phyloP scores from a whole-genome alignment of 2,113 vertebrate species.

The Anhinga rufa region DNA sequence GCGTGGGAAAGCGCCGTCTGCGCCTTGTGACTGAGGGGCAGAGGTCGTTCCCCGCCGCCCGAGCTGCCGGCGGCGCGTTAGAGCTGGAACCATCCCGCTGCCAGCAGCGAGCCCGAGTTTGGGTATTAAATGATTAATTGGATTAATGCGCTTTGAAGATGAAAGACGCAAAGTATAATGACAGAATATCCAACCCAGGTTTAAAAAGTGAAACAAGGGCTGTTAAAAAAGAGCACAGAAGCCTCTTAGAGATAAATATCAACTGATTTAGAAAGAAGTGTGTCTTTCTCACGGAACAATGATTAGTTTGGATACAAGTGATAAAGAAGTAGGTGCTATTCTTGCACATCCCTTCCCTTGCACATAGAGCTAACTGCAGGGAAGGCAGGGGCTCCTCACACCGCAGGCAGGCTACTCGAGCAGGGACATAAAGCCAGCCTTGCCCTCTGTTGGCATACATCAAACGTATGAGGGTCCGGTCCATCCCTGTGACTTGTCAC shows the following conservation, averaged over 20 bases:
- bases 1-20: neutral
- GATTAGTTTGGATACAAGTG: neutral
- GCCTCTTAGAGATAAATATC: neutral
- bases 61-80: fast-evolving
- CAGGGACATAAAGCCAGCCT: neutral
- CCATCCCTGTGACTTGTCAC: neutral
- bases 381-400: neutral
- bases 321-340: neutral
- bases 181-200: neutral
- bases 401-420: neutral
- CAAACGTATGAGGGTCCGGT: neutral
- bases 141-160: neutral
- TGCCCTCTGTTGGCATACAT: neutral
- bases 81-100: neutral
- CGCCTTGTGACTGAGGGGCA: neutral
- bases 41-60: fast-evolving
- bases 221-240: neutral
- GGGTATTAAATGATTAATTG: neutral
- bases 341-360: neutral
- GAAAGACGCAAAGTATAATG: neutral
- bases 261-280: neutral
- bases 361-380: neutral
- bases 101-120: neutral
- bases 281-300: neutral
- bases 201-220: neutral